Percentiles rank a stretch among this genome's conserved stretches.
phyloP scores from a whole-genome alignment of 2,113 vertebrate species.

The Sciurus niger region DNA sequence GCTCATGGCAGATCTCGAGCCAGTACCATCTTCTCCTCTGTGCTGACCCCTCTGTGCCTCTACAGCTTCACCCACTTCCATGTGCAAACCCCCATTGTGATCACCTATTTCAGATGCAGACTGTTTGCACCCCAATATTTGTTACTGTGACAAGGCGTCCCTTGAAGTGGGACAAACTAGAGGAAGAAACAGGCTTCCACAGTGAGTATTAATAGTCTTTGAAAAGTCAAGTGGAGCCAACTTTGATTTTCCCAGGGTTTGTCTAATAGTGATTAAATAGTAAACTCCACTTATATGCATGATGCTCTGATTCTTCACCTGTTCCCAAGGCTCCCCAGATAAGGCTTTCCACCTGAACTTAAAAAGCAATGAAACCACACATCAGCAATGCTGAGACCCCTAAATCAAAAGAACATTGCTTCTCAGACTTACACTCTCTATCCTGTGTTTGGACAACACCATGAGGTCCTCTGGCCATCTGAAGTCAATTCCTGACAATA shows the following conservation, averaged over 20 bases:
- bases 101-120: background rate
- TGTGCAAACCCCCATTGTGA: background rate
- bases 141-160: background rate
- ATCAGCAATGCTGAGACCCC: rapidly evolving
- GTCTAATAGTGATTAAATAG: background rate
- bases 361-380: background rate
- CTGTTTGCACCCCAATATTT: no score
- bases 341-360: background rate
- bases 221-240: background rate
- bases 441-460: background rate
- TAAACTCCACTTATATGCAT: background rate
- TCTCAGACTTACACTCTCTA: background rate
- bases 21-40: background rate
- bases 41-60: background rate
- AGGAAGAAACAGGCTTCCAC: background rate
- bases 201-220: background rate
- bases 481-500: background rate
- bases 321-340: background rate
- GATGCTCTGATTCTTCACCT: background rate
- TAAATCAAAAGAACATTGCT: background rate
- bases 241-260: background rate
- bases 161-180: background rate
- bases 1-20: background rate
- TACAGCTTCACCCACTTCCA: background rate
- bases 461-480: background rate